These are phyloP conservation scores for Limosa lapponica DNA, from an alignment of 2,797 vertebrate species.

Conservation along the genomic window DNA sequence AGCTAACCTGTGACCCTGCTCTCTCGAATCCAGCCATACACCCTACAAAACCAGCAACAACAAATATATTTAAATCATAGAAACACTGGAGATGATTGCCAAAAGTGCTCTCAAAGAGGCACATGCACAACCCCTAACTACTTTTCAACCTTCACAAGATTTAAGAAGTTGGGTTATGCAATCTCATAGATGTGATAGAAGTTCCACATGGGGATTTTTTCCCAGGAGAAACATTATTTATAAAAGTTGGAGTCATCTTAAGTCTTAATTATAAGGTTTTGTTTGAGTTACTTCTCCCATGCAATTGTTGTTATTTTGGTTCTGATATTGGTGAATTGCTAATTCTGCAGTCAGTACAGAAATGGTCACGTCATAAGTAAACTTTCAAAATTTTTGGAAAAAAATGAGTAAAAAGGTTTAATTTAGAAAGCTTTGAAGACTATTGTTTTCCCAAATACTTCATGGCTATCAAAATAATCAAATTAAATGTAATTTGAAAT, in stretches of 20 bases:
- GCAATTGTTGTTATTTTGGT: background rate
- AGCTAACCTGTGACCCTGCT: background rate
- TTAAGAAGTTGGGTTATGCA: background rate
- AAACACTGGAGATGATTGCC: background rate
- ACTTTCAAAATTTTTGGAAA: rapidly evolving
- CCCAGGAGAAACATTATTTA: background rate
- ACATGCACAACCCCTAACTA: rapidly evolving
- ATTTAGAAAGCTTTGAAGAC: background rate
- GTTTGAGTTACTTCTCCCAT: background rate
- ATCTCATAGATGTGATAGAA: background rate
- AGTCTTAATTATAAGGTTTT: background rate
- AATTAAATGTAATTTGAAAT: background rate
- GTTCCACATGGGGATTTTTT: rapidly evolving
- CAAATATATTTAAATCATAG: no score
- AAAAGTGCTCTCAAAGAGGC: background rate
- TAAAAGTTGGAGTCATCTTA: background rate
- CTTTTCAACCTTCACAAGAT: background rate
- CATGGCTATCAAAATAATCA: background rate
- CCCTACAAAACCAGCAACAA: background rate
- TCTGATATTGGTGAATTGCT: background rate
- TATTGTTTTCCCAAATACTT: background rate
- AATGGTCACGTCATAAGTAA: background rate
- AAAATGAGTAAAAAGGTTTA: background rate
- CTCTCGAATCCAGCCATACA: background rate
- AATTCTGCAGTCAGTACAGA: background rate